Conservation (phyloP, 2,113 vertebrate genomes). For the Strix aluco region DNA sequence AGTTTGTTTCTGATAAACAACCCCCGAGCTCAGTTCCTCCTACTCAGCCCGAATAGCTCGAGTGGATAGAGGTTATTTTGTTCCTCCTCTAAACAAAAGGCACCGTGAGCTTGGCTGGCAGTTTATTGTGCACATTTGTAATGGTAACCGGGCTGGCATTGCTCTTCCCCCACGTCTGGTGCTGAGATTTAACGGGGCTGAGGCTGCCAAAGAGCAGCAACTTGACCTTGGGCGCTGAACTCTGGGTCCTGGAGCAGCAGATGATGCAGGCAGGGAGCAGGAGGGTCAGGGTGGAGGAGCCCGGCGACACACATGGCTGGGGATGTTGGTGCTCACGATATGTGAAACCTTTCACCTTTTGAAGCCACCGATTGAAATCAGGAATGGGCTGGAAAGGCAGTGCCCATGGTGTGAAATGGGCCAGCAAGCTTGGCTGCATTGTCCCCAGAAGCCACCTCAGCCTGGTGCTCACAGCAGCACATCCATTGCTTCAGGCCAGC, state of each 20-base stretch:
- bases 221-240: fast-evolving
- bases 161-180: fast-evolving
- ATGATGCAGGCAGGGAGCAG: not conserved
- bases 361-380: fast-evolving
- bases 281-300: not conserved
- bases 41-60: not conserved
- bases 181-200: not conserved
- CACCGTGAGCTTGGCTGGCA: not conserved
- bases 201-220: not conserved
- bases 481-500: not conserved
- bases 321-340: fast-evolving
- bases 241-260: not conserved
- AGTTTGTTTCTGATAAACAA: constrained; percentile 3
- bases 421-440: fast-evolving
- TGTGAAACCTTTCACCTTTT: not conserved
- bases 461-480: not conserved
- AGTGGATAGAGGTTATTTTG: not conserved
- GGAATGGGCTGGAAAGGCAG: not conserved
- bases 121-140: fast-evolving
- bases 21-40: not conserved
- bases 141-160: not conserved
- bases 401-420: fast-evolving
- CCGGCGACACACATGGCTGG: fast-evolving
- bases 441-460: not conserved
- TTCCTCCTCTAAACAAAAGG: not conserved